Evolutionary conservation across 2,888 invertebrate genomes (phyloP).

Genomic region (Spodoptera picta): DNA sequence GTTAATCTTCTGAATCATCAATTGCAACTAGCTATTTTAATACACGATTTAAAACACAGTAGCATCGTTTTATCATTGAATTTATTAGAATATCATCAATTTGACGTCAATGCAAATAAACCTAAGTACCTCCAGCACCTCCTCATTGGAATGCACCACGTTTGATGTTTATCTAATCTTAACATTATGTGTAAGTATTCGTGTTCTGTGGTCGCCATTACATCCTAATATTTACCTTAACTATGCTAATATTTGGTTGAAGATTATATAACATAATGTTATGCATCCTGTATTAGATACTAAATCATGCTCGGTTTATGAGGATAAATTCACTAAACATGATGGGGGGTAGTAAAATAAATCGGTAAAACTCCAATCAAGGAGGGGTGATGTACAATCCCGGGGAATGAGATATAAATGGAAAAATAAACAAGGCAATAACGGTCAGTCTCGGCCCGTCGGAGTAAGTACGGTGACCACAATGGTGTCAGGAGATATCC

Average conservation of each 20-base stretch:
- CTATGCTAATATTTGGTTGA: slow-evolving; percentile 36
- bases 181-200: slow-evolving; percentile 21
- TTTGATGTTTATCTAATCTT: slow-evolving; percentile 35
- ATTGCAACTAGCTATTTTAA: slow-evolving; percentile 19
- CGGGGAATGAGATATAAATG: slow-evolving; percentile 69
- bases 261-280: slow-evolving; percentile 19
- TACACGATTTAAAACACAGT: slow-evolving; percentile 26
- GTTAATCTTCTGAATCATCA: slow-evolving; percentile 27
- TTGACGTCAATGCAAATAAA: slow-evolving; percentile 35
- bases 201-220: slow-evolving; percentile 30
- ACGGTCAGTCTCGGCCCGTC: slow-evolving; percentile 15
- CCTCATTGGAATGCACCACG: slow-evolving; percentile 16
- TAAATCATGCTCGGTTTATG: slow-evolving; percentile 14
- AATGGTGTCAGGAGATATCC: slow-evolving; percentile 3
- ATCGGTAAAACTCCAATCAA: slow-evolving; percentile 63
- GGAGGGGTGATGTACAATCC: slow-evolving; percentile 58
- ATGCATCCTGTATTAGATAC: slow-evolving; percentile 4
- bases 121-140: slow-evolving; percentile 19
- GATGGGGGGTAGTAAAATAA: slow-evolving; percentile 31
- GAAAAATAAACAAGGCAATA: slow-evolving; percentile 65
- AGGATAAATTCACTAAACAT: background rate
- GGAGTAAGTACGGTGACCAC: slow-evolving; percentile 33
- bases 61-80: slow-evolving; percentile 15
- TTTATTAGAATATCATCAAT: slow-evolving; percentile 28
- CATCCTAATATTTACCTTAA: slow-evolving; percentile 32